Evolutionary conservation across 2,113 vertebrate species (phyloP), one percentile per base, ranked within the genome.

Genomic region (Cettia cetti): DNA sequence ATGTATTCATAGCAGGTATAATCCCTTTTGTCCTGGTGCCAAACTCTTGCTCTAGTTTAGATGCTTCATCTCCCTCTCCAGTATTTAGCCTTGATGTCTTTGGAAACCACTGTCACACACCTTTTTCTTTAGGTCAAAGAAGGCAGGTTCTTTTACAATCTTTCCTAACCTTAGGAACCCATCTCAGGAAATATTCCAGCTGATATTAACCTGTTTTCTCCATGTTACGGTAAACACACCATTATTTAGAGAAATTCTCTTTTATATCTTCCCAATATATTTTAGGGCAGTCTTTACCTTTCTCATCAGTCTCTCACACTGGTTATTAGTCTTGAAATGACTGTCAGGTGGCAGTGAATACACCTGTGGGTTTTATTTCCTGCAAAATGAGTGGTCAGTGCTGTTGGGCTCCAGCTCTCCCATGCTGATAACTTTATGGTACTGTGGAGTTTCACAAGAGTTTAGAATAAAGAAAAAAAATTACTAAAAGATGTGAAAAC

Each of bases 11-110:
- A 87, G 89, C 74, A 94, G 93, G 57, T 97, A 92, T 96, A 97
- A 96, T 95, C 94, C 94, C 84, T 91, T 92, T 92, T 96, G 95
- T 92, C 74, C 81, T 87, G 35, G 70, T 96, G 94, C 93, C 96
- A 96, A 89, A 47, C 37, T 76, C 57, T 47, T 92, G 83, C 89
- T 76, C 90, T 64, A 27, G 40, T 81, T 94, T 79, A 89, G 81
- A 86, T 37, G 56, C 44, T 89, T 64, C 79, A 88, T 81, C 85
- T 89, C 17, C 13, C 52, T 92, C 52, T 64, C 16, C 77, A 52
- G 23, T 16, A 10, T 75, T 92, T 90, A 84, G 59, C 57, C 70
- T 71, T 68, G 49, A 71, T 65, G 49, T 78, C 80, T 92, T 71
- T 92, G 72, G 42, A 70, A 30, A 78, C 13, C 0, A 0, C 59